A percentile compares a stretch with the other conserved stretches of the same genome.
phyloP scores from a whole-genome alignment of 2,113 vertebrate species.

The Hirundichthys speculiger region DNA sequence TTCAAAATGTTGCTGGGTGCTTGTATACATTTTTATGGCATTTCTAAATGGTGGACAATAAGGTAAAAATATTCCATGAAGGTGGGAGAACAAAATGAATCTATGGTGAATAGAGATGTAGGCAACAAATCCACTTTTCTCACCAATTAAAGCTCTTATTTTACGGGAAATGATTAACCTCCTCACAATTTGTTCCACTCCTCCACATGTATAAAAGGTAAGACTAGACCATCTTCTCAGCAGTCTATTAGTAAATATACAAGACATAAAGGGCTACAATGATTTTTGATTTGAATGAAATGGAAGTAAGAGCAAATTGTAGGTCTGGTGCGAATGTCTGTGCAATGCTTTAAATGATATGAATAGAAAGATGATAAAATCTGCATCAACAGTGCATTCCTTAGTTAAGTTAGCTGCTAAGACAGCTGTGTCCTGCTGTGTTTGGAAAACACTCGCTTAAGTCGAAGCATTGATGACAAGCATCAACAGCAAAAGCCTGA shows the following conservation, averaged over 20 bases:
- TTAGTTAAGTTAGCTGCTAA: too few relatives aligned
- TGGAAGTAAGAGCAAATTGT: slow-evolving; percentile 33
- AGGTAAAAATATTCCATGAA: not conserved
- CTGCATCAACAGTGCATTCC: too few relatives aligned
- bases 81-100: not conserved
- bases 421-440: too few relatives aligned
- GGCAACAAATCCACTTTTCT: slow-evolving; percentile 12
- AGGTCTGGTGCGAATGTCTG: slow-evolving; percentile 37
- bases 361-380: too few relatives aligned
- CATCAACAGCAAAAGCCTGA: too few relatives aligned
- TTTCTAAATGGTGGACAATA: not conserved
- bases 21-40: not conserved
- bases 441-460: too few relatives aligned
- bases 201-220: slow-evolving; percentile 10
- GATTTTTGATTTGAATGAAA: slow-evolving; percentile 16
- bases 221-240: slow-evolving; percentile 1
- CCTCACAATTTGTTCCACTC: slow-evolving; percentile 14
- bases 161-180: slow-evolving; percentile 12
- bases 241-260: slow-evolving; percentile 14
- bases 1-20: not conserved
- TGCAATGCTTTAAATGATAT: slow-evolving; percentile 14
- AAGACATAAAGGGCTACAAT: slow-evolving; percentile 1
- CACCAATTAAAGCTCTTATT: slow-evolving; percentile 28
- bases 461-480: too few relatives aligned
- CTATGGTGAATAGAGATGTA: not conserved